phyloP scores from a whole-genome alignment of 2,113 vertebrate species.

The Pitta sordida region DNA sequence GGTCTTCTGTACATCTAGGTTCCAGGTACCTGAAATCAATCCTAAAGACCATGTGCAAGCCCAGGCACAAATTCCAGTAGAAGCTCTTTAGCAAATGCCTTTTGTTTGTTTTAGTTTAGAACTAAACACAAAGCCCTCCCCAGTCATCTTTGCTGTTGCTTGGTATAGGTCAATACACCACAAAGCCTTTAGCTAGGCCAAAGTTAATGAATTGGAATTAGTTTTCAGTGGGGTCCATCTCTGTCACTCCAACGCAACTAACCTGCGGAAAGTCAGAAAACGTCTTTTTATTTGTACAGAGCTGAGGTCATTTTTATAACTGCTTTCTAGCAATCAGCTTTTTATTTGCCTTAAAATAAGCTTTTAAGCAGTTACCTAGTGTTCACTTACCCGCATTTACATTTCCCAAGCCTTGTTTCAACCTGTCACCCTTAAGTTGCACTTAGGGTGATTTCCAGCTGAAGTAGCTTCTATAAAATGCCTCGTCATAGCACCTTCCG shows the following conservation, averaged over 20 bases:
- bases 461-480: conserved; percentile 46
- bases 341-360: conserved; percentile 82
- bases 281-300: conserved; percentile 66
- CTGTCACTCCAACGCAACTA: conserved; percentile 39
- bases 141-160: conserved; percentile 14
- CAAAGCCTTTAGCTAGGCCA: conserved; percentile 74
- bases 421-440: conserved; percentile 3
- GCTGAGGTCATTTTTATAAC: conserved; percentile 66
- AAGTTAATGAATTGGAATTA: conserved; percentile 66
- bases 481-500: conserved; percentile 44
- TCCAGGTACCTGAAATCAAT: background rate
- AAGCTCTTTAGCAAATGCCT: conserved; percentile 6
- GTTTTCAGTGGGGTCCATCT: conserved; percentile 31
- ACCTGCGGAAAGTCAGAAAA: conserved; percentile 6
- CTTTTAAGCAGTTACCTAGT: conserved; percentile 68
- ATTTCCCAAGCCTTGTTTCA: conserved; percentile 53
- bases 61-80: conserved; percentile 1
- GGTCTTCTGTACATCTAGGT: background rate
- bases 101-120: conserved; percentile 5
- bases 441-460: conserved; percentile 41
- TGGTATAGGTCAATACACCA: conserved; percentile 49
- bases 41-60: background rate
- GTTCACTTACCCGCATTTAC: conserved; percentile 49
- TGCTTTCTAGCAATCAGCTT: conserved; percentile 77
- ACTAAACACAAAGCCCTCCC: background rate